Evolutionary conservation across 2,797 vertebrate species (phyloP).

Genomic region (Poecilia picta): DNA sequence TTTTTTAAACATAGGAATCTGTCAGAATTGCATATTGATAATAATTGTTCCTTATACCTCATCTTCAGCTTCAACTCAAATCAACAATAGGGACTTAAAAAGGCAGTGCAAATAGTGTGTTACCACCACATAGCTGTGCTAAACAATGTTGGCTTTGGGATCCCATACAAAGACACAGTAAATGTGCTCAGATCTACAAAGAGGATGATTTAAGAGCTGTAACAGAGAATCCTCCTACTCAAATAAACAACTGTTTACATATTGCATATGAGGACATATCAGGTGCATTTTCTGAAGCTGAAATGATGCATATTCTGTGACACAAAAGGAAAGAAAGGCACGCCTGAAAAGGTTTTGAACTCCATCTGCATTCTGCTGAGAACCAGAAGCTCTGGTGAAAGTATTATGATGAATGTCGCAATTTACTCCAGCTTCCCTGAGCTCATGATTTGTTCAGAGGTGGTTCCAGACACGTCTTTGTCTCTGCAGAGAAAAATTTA

Average conservation of each 20-base stretch:
- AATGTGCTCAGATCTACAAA: background rate
- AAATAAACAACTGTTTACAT: background rate
- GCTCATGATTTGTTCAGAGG: background rate
- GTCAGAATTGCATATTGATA: background rate
- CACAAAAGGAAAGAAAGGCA: background rate
- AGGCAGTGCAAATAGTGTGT: too few relatives aligned
- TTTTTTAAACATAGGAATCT: background rate
- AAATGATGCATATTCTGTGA: background rate
- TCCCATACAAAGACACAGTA: background rate
- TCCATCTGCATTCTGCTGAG: background rate
- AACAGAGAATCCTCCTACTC: background rate
- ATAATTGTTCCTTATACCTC: background rate
- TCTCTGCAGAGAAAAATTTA: background rate
- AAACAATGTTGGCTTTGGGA: too few relatives aligned
- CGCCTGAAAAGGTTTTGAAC: background rate
- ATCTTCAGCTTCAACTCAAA: background rate
- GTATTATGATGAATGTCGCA: background rate
- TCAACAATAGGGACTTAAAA: background rate
- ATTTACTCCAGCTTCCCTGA: background rate
- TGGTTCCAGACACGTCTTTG: background rate
- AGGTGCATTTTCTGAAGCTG: background rate
- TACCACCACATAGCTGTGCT: too few relatives aligned
- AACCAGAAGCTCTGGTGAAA: background rate
- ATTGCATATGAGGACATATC: background rate
- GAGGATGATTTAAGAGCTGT: background rate